Conservation (phyloP, 2,113 vertebrate genomes). For the mouse (Mus musculus) region DNA sequence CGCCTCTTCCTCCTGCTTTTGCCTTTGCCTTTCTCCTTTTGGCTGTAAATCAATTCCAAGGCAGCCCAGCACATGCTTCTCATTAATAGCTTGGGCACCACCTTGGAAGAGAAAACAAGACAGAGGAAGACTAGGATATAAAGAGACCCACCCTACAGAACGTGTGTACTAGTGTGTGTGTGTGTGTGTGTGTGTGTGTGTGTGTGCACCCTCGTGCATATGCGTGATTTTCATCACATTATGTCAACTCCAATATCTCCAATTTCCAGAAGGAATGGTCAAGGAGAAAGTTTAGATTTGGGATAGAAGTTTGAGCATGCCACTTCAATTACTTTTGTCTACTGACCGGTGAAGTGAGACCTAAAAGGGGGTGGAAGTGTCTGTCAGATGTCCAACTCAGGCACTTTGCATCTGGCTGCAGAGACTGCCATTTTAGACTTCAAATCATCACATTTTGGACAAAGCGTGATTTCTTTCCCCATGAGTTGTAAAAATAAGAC, state of each 20-base stretch:
- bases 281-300: neutral
- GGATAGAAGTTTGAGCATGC: neutral
- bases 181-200: neutral
- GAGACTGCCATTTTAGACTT: neutral
- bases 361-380: neutral
- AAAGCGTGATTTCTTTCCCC: neutral
- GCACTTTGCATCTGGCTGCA: neutral
- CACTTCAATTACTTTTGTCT: neutral
- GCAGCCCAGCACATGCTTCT: slow-evolving; percentile 85
- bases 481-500: neutral
- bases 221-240: neutral
- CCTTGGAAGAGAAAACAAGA: slow-evolving; percentile 61
- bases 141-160: neutral
- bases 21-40: neutral
- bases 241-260: neutral
- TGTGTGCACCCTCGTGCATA: neutral
- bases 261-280: neutral
- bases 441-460: neutral
- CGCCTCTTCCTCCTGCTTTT: neutral
- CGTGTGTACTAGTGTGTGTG: neutral
- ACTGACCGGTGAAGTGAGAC: slow-evolving; percentile 28
- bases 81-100: slow-evolving; percentile 77
- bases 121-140: neutral
- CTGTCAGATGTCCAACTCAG: neutral
- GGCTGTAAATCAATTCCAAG: slow-evolving; percentile 71